Conservation (phyloP, 2,888 invertebrate species). For the Zaprionus obscuricornis region DNA sequence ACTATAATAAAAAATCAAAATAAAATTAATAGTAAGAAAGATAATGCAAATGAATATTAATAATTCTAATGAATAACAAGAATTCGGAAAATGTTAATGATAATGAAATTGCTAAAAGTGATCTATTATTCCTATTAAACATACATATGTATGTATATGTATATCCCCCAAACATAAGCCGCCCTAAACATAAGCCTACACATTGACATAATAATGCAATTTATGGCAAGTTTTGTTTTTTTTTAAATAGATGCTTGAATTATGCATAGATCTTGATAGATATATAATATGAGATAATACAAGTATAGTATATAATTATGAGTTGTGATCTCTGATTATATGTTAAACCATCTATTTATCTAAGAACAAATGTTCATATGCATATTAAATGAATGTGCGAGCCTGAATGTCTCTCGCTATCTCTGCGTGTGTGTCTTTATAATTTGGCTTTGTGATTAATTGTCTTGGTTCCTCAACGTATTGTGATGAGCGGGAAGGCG, state of each 20-base stretch:
- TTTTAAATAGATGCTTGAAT: neutral
- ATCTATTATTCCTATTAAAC: too few species aligned
- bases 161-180: too few species aligned
- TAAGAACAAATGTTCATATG: conserved; percentile 49
- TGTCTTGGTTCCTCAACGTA: conserved; percentile 24
- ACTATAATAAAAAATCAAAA: too few species aligned
- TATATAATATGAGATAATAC: neutral
- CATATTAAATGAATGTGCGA: conserved; percentile 44
- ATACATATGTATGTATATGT: too few species aligned
- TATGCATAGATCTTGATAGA: conserved; percentile 10
- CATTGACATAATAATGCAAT: conserved; percentile 4
- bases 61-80: too few species aligned
- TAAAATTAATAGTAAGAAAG: too few species aligned
- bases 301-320: conserved; percentile 31
- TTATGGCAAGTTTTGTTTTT: conserved; percentile 6
- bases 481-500: conserved; percentile 4
- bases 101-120: too few species aligned
- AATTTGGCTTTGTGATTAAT: conserved; percentile 68
- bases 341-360: conserved; percentile 34
- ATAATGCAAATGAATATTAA: too few species aligned
- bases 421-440: conserved; percentile 25
- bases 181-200: too few species aligned
- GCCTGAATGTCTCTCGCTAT: conserved; percentile 36
- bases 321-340: conserved; percentile 26
- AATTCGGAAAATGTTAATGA: too few species aligned